Evolutionary conservation across 2,888 invertebrate genomes (phyloP), one percentile per base, ranked within the genome.

Genomic region (Diaperis boleti): DNA sequence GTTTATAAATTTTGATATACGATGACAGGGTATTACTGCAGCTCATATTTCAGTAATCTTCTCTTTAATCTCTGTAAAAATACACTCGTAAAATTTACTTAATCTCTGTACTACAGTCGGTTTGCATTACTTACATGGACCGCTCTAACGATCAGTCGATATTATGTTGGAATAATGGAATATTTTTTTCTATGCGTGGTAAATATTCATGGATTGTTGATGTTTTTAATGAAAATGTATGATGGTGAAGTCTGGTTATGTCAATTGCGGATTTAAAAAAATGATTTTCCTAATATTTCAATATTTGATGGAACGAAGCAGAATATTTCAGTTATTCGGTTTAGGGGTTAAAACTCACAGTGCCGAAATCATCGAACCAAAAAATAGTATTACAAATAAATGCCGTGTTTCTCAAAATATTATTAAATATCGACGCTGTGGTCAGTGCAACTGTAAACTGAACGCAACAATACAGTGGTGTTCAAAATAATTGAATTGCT

Each of bases 171-270:
- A 18, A 26, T 45, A 29, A 45, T 45, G 45, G 29, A 45, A 45
- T 26, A 29, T 45, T 33, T 14, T 22, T 37, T 37, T 33, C 39
- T 10, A 31, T 17, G 11, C 15, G 35, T 35, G 10, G 22, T 52
- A 52, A 52, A 52, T 52, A 52, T 52, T 52, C 52, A 52, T 52
- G 52, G 18, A 17, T 35, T 33, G 50, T 52, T 52, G 45, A 18
- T 26, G 29, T 29, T 29, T 39, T 50, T 52, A 18, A 52, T 52
- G 52, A 52, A 52, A 52, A 52, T 37, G 52, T 26, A 52, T 52
- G 52, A 52, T 13, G 35, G 37, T 22, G 13, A n/a, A 42, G 18
- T 42, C 41, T 17, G 20, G 26, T 26, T 45, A 29, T 45, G 45
- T 45, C 45, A 45, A 26, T 15, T 22, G 52, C 39, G 35, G 35